Conservation (phyloP, 1,140 invertebrate genomes). For the Nephila pilipes region DNA sequence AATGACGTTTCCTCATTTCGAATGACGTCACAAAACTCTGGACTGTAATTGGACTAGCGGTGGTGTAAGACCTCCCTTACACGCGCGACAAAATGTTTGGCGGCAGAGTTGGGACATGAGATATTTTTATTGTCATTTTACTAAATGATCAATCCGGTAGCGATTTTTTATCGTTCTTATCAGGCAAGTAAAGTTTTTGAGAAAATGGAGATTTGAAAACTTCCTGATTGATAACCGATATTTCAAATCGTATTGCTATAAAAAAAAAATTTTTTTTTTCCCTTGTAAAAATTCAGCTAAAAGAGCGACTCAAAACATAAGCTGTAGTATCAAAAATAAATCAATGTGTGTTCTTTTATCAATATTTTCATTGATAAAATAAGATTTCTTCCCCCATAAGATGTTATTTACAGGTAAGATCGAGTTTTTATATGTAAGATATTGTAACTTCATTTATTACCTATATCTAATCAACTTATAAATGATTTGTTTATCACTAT, state of each 20-base stretch:
- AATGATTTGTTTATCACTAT: too few species aligned
- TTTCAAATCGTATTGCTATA: too few species aligned
- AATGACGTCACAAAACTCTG: not conserved
- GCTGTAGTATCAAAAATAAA: too few species aligned
- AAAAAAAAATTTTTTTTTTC: too few species aligned
- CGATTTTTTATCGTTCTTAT: not conserved
- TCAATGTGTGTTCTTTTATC: too few species aligned
- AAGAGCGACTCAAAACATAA: too few species aligned
- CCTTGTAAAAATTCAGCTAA: too few species aligned
- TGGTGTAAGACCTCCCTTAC: not conserved
- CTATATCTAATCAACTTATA: too few species aligned
- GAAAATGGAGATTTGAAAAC: too few species aligned
- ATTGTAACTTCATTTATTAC: not conserved
- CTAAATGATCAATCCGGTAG: conserved; percentile 1
- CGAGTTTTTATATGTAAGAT: not conserved
- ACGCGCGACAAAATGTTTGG: not conserved
- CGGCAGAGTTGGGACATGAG: not conserved
- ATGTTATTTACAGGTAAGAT: conserved; percentile 40
- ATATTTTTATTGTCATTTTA: not conserved
- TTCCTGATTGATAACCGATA: too few species aligned
- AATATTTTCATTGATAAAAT: not conserved
- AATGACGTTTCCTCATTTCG: not conserved
- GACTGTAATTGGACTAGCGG: not conserved
- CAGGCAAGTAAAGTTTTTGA: too few species aligned
- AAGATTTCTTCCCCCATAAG: not conserved